Conservation (phyloP, 2,888 invertebrate species). For the Coleophora deauratella region DNA sequence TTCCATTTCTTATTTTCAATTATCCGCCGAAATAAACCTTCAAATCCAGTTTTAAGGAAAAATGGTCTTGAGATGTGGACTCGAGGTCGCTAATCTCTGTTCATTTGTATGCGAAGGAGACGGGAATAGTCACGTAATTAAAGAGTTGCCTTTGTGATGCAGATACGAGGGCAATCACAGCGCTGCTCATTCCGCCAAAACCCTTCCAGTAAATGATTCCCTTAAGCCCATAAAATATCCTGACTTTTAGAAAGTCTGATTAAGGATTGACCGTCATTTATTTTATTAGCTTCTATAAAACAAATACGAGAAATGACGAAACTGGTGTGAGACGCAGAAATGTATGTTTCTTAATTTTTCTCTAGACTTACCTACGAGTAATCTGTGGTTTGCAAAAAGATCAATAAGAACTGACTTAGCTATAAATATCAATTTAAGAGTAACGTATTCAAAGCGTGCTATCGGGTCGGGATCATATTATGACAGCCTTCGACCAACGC, state of each 20-base stretch:
- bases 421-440: too few relatives aligned
- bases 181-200: constrained; percentile 30
- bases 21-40: constrained; percentile 34
- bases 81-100: constrained; percentile 41
- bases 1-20: constrained; percentile 20
- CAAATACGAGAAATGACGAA: too few relatives aligned
- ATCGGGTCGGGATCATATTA: too few relatives aligned
- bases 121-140: constrained; percentile 57
- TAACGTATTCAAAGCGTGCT: too few relatives aligned
- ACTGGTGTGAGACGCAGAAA: too few relatives aligned
- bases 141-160: constrained; percentile 59
- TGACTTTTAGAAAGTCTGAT: constrained; percentile 22
- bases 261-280: constrained; percentile 22
- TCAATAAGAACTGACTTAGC: too few relatives aligned
- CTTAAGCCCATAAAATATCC: constrained; percentile 15
- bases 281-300: too few relatives aligned
- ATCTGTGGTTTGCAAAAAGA: too few relatives aligned
- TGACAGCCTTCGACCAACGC: too few relatives aligned
- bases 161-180: constrained; percentile 51
- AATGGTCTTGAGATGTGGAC: constrained; percentile 23
- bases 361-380: too few relatives aligned
- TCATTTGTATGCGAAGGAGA: constrained; percentile 53
- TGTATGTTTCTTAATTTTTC: too few relatives aligned
- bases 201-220: constrained; percentile 44
- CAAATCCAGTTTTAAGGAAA: constrained; percentile 36